Percentiles rank a stretch among this genome's conserved stretches.
Conservation (phyloP, 2,113 vertebrate species). For the Pan paniscus region DNA sequence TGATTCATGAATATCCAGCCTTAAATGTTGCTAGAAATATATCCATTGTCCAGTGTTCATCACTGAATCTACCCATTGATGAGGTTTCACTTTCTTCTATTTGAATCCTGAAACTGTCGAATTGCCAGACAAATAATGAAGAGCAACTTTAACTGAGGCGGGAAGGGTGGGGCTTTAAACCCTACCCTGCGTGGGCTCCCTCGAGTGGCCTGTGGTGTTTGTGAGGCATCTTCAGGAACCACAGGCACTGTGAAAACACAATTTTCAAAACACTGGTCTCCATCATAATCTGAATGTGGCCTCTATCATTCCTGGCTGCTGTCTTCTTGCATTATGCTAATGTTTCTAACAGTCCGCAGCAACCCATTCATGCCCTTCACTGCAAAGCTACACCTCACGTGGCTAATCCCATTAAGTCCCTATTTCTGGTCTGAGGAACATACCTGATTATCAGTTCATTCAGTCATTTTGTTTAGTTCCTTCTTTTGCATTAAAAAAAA, state of each 20-base stretch:
- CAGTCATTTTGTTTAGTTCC: neutral
- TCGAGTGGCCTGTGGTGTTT: neutral
- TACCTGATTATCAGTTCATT: neutral
- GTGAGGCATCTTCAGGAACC: neutral
- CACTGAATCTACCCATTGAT: neutral
- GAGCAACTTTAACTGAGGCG: neutral
- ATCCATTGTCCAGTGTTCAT: neutral
- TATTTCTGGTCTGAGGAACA: neutral
- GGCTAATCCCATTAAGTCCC: neutral
- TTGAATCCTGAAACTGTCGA: neutral
- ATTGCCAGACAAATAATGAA: neutral
- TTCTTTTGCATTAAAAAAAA: neutral
- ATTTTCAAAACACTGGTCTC: neutral
- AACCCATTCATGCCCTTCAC: neutral
- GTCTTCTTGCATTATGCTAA: neutral
- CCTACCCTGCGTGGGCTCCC: neutral
- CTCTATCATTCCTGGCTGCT: too few species aligned
- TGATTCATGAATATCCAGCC: neutral
- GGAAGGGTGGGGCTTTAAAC: neutral
- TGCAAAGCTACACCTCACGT: neutral
- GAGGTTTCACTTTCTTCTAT: neutral
- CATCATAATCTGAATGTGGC: neutral
- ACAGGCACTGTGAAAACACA: neutral
- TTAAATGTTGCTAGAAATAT: neutral
- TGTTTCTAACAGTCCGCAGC: neutral